Evolutionary conservation across 2,888 invertebrate species (phyloP).

Genomic region (Trichogramma evanescens): DNA sequence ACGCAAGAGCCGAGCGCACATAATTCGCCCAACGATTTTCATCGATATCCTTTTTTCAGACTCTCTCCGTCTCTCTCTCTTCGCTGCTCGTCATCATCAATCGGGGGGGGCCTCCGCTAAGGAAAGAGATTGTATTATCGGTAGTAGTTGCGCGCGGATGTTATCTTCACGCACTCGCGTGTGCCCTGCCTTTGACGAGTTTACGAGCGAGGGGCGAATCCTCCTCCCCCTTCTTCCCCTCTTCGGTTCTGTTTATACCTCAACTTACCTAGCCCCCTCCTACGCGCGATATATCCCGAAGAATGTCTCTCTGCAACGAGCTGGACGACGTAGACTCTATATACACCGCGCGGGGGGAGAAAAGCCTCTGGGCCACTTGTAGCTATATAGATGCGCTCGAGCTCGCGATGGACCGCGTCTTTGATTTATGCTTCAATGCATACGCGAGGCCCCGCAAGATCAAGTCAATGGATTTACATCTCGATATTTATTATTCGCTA

Average conservation of each 20-base stretch:
- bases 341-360: not conserved
- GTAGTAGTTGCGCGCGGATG: slow-evolving; percentile 45
- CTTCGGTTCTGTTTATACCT: not conserved
- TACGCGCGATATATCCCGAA: too few relatives aligned
- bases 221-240: slow-evolving; percentile 13
- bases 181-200: slow-evolving; percentile 42
- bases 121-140: slow-evolving; percentile 41
- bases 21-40: slow-evolving; percentile 21
- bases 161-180: not conserved
- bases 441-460: slow-evolving; percentile 31
- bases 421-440: slow-evolving; percentile 46
- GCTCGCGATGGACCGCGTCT: slow-evolving; percentile 28
- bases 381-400: not conserved
- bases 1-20: slow-evolving; percentile 14
- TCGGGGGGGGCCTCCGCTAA: slow-evolving; percentile 14
- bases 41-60: not conserved
- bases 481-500: slow-evolving; percentile 46
- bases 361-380: slow-evolving; percentile 6
- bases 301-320: too few relatives aligned
- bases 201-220: slow-evolving; percentile 34
- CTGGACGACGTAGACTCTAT: too few relatives aligned
- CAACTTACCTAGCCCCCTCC: not conserved
- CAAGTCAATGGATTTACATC: slow-evolving; percentile 44
- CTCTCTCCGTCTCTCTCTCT: slow-evolving; percentile 11
- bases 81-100: slow-evolving; percentile 10